phyloP scores from a whole-genome alignment of 2,113 vertebrate species.

The Odocoileus virginianus region DNA sequence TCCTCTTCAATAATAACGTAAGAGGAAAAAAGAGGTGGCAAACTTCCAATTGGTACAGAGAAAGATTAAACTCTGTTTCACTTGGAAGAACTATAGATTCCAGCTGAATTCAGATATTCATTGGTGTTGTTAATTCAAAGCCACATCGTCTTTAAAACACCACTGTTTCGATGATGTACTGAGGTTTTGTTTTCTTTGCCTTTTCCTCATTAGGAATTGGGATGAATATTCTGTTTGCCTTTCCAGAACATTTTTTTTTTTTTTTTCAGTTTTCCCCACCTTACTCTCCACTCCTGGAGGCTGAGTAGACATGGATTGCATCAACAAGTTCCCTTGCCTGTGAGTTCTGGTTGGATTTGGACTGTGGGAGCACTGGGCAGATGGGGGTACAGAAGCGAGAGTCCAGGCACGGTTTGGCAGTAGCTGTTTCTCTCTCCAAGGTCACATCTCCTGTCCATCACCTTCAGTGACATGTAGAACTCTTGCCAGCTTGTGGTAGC shows the following conservation, averaged over 20 bases:
- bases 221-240: not conserved
- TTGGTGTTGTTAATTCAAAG: not conserved
- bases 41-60: conserved; percentile 36
- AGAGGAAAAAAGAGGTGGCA: conserved; percentile 29
- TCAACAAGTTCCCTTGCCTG: accelerated
- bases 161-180: not conserved
- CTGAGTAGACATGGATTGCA: accelerated
- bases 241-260: not conserved
- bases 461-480: not conserved
- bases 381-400: not conserved
- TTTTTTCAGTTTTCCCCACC: not conserved
- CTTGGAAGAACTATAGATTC: conserved; percentile 42
- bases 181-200: not conserved
- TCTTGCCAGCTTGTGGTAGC: not conserved
- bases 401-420: not conserved
- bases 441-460: not conserved
- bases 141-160: not conserved
- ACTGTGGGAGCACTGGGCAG: too few species aligned
- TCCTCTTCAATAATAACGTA: conserved; percentile 28
- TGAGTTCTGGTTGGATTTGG: not conserved
- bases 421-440: not conserved
- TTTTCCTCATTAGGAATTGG: not conserved
- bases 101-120: conserved; percentile 32
- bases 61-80: conserved; percentile 40
- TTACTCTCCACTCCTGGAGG: not conserved